Evolutionary conservation across 2,797 vertebrate genomes (phyloP).

Genomic region (Podarcis siculus): DNA sequence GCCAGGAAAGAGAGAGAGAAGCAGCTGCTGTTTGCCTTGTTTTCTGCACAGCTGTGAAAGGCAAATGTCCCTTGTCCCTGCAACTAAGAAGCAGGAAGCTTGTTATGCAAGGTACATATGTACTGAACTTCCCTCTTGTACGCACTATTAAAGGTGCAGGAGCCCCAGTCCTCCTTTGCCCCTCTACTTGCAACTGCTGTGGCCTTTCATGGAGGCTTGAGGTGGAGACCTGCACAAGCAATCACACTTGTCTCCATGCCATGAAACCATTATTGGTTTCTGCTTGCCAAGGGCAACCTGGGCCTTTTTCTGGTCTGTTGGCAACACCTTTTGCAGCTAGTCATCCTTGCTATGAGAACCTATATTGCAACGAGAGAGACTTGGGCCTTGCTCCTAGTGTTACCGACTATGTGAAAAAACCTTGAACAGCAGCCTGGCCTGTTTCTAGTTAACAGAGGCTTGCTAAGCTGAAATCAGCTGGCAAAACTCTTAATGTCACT

Average conservation of each 20-base stretch:
- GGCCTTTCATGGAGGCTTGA: not conserved
- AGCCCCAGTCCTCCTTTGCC: no score
- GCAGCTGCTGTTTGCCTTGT: no score
- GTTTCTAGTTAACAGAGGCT: not conserved
- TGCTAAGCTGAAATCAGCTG: not conserved
- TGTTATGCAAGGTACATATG: no score
- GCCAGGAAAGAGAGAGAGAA: not conserved
- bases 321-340: not conserved
- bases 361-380: not conserved
- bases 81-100: no score
- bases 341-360: not conserved
- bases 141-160: no score
- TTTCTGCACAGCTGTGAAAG: not conserved
- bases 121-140: no score
- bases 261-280: not conserved
- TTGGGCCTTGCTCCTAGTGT: not conserved
- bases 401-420: no score
- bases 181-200: no score
- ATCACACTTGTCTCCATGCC: not conserved
- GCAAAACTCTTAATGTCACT: not conserved
- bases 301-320: not conserved
- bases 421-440: not conserved
- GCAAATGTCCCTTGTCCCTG: no score
- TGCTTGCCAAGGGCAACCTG: no score
- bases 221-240: not conserved